phyloP scores from a whole-genome alignment of 2,797 vertebrate species.

The Phalanger gymnotis region DNA sequence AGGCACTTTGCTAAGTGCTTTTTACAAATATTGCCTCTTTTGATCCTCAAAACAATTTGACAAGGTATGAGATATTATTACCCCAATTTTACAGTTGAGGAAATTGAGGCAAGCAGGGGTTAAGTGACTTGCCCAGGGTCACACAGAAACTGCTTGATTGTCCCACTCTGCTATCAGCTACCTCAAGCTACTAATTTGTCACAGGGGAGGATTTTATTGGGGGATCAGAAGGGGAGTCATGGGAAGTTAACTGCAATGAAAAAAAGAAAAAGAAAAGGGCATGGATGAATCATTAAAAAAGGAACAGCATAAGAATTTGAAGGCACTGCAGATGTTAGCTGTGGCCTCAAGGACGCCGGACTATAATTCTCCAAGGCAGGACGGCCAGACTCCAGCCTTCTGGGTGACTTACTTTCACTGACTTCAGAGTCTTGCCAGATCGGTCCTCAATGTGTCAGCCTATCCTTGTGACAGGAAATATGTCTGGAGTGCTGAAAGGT shows the following conservation, averaged over 20 bases:
- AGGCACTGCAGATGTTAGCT: background rate
- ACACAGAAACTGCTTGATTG: background rate
- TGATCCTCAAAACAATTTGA: background rate
- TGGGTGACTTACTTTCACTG: conserved; percentile 12
- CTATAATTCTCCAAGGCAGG: background rate
- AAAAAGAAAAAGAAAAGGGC: background rate
- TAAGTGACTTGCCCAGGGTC: background rate
- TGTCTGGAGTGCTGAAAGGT: conserved; percentile 54
- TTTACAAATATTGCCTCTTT: background rate
- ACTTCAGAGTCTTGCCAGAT: conserved; percentile 20
- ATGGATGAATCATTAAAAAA: background rate
- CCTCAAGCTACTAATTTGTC: background rate
- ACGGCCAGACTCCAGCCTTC: background rate
- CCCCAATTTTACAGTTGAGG: background rate
- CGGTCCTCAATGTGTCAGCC: conserved; percentile 62
- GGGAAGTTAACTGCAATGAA: background rate
- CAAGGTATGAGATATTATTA: background rate
- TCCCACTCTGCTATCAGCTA: background rate
- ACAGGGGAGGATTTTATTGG: background rate
- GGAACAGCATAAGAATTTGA: background rate
- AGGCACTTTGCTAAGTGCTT: background rate
- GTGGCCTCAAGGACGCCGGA: background rate
- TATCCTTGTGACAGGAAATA: conserved; percentile 70
- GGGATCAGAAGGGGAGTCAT: background rate
- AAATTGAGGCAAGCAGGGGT: background rate